These are phyloP conservation scores for Heterochromis multidens DNA, from an alignment of 2,113 vertebrate species.

Conservation along the genomic window DNA sequence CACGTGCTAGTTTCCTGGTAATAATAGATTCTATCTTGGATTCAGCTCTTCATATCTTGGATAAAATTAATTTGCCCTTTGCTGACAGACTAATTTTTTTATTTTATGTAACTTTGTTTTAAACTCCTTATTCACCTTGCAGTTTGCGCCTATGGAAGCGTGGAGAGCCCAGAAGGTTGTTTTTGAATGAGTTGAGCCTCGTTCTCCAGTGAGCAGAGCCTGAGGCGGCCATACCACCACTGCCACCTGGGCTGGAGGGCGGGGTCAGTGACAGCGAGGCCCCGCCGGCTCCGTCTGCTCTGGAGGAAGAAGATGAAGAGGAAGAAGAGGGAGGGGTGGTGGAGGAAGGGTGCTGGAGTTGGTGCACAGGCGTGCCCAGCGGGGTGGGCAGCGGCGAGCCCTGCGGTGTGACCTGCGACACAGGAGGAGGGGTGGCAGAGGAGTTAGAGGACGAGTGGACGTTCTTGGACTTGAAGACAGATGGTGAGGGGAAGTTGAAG, in stretches of 20 bases:
- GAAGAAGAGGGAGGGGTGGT: constrained; percentile 79
- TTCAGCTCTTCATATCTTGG: neutral
- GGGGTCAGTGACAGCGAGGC: constrained; percentile 80
- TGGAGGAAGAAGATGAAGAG: constrained; percentile 77
- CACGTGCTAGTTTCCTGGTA: neutral
- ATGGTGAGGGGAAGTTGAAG: constrained; percentile 83
- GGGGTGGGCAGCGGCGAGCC: constrained; percentile 82
- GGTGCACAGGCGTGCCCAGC: constrained; percentile 82
- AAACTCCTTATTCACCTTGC: constrained; percentile 76
- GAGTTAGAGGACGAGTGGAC: constrained; percentile 73
- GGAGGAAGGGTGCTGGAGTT: constrained; percentile 77
- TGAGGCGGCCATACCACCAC: constrained; percentile 78
- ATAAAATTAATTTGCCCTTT: neutral
- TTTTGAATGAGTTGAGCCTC: constrained; percentile 91
- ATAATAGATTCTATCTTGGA: neutral
- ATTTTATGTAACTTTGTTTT: neutral
- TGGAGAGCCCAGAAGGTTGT: constrained; percentile 90
- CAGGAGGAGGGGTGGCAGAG: constrained; percentile 70
- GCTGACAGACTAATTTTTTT: neutral
- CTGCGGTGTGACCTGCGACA: constrained; percentile 85
- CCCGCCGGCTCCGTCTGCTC: constrained; percentile 72
- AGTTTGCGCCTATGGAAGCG: constrained; percentile 93
- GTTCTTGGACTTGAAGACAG: constrained; percentile 80
- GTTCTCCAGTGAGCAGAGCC: constrained; percentile 85
- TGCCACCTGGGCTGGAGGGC: constrained; percentile 84